Evolutionary conservation across 37 sponge, comb jelly and placozoan genomes (phyloP).

Genomic region (Theonella swinhoei): DNA sequence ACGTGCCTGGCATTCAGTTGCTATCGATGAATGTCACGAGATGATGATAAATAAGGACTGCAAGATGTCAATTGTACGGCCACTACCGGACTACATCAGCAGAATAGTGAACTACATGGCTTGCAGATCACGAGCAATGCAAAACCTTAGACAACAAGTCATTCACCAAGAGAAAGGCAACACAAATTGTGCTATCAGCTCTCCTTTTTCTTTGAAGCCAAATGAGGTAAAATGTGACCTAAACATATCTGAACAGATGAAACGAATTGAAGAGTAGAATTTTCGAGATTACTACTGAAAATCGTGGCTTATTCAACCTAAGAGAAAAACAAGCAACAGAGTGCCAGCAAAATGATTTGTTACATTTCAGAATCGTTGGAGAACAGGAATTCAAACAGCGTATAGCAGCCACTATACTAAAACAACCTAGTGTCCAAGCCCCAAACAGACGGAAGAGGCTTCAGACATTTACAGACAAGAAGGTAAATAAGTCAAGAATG

Average conservation of each 20-base stretch:
- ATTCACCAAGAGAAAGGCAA: too few relatives aligned
- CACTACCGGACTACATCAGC: conserved; percentile 16
- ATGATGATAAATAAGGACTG: conserved; percentile 14
- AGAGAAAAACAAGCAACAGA: neutral
- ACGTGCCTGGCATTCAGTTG: conserved; percentile 15
- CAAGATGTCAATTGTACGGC: conserved; percentile 8
- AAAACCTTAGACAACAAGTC: too few relatives aligned
- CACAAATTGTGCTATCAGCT: neutral
- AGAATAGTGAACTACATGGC: conserved; percentile 5
- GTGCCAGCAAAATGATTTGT: neutral
- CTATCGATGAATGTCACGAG: conserved; percentile 14
- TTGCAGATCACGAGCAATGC: neutral
- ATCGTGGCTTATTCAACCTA: conserved; percentile 8
- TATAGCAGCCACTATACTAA: too few relatives aligned
- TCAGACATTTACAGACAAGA: too few relatives aligned
- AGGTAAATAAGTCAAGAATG: too few relatives aligned
- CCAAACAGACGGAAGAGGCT: too few relatives aligned
- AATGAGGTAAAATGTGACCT: neutral
- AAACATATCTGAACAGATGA: neutral
- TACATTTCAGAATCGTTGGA: conserved; percentile 17
- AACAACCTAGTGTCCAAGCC: too few relatives aligned
- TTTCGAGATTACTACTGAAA: neutral
- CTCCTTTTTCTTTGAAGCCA: conserved; percentile 2
- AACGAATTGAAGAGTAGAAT: neutral
- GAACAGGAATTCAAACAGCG: conserved; percentile 20